Evolutionary conservation across 2,113 vertebrate species (phyloP).

Genomic region (Syngnathus floridae): DNA sequence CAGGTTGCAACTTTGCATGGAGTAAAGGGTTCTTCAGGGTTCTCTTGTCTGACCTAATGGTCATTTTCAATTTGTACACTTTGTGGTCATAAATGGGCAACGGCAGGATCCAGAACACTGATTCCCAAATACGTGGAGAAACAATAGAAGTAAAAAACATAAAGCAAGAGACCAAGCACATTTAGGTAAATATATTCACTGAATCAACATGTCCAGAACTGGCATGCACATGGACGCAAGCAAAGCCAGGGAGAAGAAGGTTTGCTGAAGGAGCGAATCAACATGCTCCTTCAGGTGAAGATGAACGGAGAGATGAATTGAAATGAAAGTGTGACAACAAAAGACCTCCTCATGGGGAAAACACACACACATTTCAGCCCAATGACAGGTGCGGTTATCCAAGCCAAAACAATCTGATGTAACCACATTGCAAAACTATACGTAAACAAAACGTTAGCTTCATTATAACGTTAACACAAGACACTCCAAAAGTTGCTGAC

Average conservation of each 20-base stretch:
- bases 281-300: slow-evolving; percentile 22
- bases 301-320: slow-evolving; percentile 16
- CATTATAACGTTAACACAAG: too few relatives aligned
- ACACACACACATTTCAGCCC: slow-evolving; percentile 16
- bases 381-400: slow-evolving; percentile 3
- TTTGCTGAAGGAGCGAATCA: slow-evolving; percentile 24
- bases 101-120: slow-evolving; percentile 70
- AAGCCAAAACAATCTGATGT: slow-evolving; percentile 15
- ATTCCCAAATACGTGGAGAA: neutral
- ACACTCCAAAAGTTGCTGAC: neutral
- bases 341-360: slow-evolving; percentile 4
- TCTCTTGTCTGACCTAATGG: neutral
- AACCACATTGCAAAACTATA: slow-evolving; percentile 13
- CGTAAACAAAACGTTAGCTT: neutral
- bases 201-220: slow-evolving; percentile 22
- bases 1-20: slow-evolving; percentile 41
- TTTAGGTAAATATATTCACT: slow-evolving; percentile 6
- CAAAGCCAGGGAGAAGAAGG: slow-evolving; percentile 49
- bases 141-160: neutral
- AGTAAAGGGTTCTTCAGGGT: too few relatives aligned
- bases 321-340: slow-evolving; percentile 34
- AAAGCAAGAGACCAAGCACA: slow-evolving; percentile 35
- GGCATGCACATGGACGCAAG: slow-evolving; percentile 57
- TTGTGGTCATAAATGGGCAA: slow-evolving; percentile 19
- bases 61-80: slow-evolving; percentile 1